Conservation (phyloP, 2,113 vertebrate species). For the Tragelaphus buxtoni region DNA sequence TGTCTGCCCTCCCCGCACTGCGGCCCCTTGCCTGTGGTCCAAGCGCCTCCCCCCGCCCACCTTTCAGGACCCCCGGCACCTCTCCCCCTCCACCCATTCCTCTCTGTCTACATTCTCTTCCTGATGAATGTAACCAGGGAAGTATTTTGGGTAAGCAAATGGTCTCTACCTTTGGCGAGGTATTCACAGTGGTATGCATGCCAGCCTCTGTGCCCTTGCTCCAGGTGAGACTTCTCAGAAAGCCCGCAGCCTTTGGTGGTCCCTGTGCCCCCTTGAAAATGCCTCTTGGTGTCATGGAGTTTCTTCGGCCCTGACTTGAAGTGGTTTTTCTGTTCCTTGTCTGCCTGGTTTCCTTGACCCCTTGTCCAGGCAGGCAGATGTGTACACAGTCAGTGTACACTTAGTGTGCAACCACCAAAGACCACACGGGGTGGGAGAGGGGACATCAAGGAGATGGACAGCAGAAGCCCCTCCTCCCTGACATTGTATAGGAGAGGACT, state of each 20-base stretch:
- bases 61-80: neutral
- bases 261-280: neutral
- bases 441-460: neutral
- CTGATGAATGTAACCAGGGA: neutral
- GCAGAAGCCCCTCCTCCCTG: neutral
- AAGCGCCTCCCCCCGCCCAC: neutral
- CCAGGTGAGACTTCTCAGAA: neutral
- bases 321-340: neutral
- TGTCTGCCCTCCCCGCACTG: fast-evolving
- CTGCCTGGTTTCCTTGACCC: neutral
- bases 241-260: no score
- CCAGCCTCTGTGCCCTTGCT: neutral
- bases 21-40: neutral
- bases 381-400: neutral
- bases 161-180: neutral
- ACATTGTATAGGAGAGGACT: neutral
- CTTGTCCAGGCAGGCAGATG: neutral
- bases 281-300: neutral
- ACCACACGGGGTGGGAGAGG: neutral
- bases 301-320: neutral
- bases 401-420: neutral
- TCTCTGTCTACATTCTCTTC: neutral
- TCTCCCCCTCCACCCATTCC: neutral
- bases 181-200: fast-evolving
- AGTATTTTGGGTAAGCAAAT: neutral